phyloP scores from a whole-genome alignment of 2,797 vertebrate genomes.

The Catharus ustulatus region DNA sequence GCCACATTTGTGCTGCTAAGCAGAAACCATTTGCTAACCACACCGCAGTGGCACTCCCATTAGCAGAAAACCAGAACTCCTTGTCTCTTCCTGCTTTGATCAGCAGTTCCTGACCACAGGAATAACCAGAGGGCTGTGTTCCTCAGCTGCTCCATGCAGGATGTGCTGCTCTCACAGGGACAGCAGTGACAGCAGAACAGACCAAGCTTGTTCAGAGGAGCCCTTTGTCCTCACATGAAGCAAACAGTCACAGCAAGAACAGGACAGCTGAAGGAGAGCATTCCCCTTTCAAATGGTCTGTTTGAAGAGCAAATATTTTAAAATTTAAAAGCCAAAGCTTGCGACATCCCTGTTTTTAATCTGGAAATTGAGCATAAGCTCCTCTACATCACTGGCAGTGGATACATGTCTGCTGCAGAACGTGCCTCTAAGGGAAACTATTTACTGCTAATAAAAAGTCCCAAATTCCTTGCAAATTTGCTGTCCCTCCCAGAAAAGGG shows the following conservation, averaged over 20 bases:
- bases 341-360: neutral
- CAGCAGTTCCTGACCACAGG: constrained; percentile 45
- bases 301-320: neutral
- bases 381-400: neutral
- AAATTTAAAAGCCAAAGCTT: neutral
- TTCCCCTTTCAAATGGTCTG: neutral
- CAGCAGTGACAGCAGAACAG: neutral
- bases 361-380: neutral
- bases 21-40: constrained; percentile 38
- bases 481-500: neutral
- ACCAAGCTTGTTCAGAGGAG: neutral
- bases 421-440: neutral
- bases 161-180: neutral
- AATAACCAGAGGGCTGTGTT: neutral
- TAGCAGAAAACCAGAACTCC: constrained; percentile 26
- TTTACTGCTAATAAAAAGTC: neutral
- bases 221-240: neutral
- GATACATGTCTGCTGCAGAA: neutral
- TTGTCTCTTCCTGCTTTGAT: neutral
- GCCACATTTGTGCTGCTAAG: constrained; percentile 2
- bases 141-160: neutral
- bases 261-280: neutral
- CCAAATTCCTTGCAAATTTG: neutral
- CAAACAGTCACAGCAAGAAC: neutral
- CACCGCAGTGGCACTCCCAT: constrained; percentile 14